Evolutionary conservation across 1,140 invertebrate species (phyloP).

Genomic region (Polypedilum pembai): DNA sequence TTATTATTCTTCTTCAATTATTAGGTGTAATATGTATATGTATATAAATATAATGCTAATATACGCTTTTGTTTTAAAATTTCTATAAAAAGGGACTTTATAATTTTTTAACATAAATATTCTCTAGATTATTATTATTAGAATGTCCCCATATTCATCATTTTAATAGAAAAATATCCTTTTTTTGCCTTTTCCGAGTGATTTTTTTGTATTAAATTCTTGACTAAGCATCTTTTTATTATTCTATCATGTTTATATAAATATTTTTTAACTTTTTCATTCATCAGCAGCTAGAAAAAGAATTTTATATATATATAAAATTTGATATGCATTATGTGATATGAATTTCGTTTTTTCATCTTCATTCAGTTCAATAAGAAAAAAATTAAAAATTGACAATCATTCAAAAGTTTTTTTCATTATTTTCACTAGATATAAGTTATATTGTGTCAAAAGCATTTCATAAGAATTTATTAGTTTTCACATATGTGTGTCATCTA

Average conservation of each 20-base stretch:
- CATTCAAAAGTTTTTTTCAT: neutral
- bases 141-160: neutral
- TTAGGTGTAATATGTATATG: neutral
- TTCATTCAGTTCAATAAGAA: neutral
- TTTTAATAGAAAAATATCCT: slow-evolving; percentile 24
- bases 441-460: slow-evolving; percentile 24
- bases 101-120: neutral
- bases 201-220: neutral
- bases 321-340: neutral
- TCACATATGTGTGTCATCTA: neutral
- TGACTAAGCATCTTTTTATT: slow-evolving; percentile 7
- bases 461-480: slow-evolving; percentile 25
- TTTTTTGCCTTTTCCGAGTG: neutral
- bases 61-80: neutral
- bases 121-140: neutral
- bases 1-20: neutral
- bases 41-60: no score
- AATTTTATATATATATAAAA: neutral
- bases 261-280: neutral
- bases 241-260: neutral
- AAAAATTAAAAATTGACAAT: neutral
- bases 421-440: neutral
- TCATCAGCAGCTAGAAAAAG: neutral
- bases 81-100: slow-evolving; percentile 1
- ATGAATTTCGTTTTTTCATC: neutral